Evolutionary conservation across 2,113 vertebrate genomes (phyloP), one percentile per base, ranked within the genome.

Genomic region (Glareola pratincola): DNA sequence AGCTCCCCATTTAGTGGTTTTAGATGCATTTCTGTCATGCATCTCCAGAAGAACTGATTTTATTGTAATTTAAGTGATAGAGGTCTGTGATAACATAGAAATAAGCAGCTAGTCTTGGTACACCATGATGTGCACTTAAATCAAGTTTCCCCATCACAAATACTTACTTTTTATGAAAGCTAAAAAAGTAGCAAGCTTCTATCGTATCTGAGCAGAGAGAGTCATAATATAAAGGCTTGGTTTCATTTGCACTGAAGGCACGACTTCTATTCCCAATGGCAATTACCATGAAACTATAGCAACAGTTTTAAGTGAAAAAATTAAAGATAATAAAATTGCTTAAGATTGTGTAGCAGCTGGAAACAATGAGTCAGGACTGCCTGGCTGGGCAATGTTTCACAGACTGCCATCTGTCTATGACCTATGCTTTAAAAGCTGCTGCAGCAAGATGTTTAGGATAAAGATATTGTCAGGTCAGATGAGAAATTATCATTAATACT

Each of bases 221-320:
- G 26, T 27, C 30, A 41, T 67, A 77, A 39, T 29, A 45, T 27
- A 82, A 86, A 39, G n/a, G 37, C 12, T 69, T 79, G 39, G 32
- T 48, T 66, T 79, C 26, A 41, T 60, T 71, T 75, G 20, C 68
- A 66, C 2, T 3, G 60, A 90, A 89, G 71, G 60, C 11, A 47
- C 36, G 54, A 56, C 16, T 91, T 81, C 69, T 57, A 13, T 90
- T 96, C 77, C 60, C 69, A 72, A 14, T 0, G 3, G 64, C n/a
- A 81, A 67, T 74, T 57, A 80, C 50, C 34, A 73, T 13, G 51
- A 71, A 95, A 92, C 63, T 95, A 67, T 48, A 94, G 83, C 80
- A 95, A 91, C 73, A 71, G 22, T 89, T 94, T 86, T 37, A 81
- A 91, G 47, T 32, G 30, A 86, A 94, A 97, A 73, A 56, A 48